Evolutionary conservation across 2,797 vertebrate genomes (phyloP).

Genomic region (Anguilla megastoma): DNA sequence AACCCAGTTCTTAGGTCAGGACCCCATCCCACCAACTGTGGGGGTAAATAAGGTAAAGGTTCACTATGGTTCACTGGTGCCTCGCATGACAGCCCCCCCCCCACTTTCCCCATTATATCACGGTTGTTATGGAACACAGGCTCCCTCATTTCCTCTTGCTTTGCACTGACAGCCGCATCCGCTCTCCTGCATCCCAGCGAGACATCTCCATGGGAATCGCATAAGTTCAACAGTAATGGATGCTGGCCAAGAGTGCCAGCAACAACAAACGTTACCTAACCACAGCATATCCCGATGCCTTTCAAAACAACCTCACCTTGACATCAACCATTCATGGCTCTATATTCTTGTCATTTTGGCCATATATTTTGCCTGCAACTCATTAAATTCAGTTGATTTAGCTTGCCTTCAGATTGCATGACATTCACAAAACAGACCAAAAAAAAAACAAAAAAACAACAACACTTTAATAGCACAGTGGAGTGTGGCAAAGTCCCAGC

Average conservation of each 20-base stretch:
- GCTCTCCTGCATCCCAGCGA: slow-evolving; percentile 61
- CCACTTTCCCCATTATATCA: slow-evolving; percentile 48
- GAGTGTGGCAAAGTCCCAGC: neutral
- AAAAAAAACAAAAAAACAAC: slow-evolving; percentile 45
- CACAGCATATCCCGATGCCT: slow-evolving; percentile 23
- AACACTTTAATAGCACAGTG: slow-evolving; percentile 37
- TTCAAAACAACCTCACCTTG: neutral
- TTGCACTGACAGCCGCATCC: slow-evolving; percentile 51
- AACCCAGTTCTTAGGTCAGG: slow-evolving; percentile 12
- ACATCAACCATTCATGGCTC: neutral
- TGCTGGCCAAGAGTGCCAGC: slow-evolving; percentile 48
- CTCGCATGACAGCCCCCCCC: slow-evolving; percentile 15
- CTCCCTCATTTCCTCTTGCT: slow-evolving; percentile 59
- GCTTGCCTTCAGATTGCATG: neutral
- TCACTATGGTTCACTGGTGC: slow-evolving; percentile 58
- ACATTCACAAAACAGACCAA: slow-evolving; percentile 29
- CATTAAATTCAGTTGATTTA: neutral
- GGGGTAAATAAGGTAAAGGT: slow-evolving; percentile 17
- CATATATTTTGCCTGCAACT: neutral
- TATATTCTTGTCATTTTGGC: neutral
- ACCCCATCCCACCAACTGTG: slow-evolving; percentile 27
- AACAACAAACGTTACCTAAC: slow-evolving; percentile 20
- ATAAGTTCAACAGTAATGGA: slow-evolving; percentile 61
- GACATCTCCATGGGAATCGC: slow-evolving; percentile 55
- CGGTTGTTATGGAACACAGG: slow-evolving; percentile 52